Conservation (phyloP, 2,797 vertebrate species). For the Falco berigora region DNA sequence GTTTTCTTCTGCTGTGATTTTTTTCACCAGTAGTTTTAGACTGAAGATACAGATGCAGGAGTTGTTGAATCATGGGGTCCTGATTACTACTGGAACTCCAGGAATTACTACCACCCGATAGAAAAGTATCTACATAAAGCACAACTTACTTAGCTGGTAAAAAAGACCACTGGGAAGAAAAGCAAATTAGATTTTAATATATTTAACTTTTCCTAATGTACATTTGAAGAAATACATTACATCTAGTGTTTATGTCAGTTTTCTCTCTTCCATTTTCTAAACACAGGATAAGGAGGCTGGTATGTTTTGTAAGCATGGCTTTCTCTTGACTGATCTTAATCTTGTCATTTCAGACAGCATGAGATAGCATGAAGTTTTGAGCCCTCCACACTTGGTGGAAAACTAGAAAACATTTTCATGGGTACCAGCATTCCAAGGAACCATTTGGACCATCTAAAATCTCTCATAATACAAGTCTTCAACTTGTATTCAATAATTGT, state of each 20-base stretch:
- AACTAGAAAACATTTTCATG: not conserved
- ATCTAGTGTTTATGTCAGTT: not conserved
- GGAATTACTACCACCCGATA: not conserved
- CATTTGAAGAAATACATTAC: not conserved
- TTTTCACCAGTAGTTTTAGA: not conserved
- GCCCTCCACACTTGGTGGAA: not conserved
- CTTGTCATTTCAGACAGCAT: not conserved
- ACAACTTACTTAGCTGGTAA: not conserved
- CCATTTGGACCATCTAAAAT: not conserved
- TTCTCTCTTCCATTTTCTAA: not conserved
- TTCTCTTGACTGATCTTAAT: not conserved
- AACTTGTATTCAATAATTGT: not conserved
- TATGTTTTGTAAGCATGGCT: not conserved
- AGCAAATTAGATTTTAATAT: not conserved
- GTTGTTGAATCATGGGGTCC: not conserved
- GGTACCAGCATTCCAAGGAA: not conserved
- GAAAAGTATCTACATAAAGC: not conserved
- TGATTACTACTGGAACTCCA: not conserved
- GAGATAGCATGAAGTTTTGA: not conserved
- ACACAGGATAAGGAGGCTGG: not conserved
- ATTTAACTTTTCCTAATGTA: not conserved
- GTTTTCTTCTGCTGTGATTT: not conserved
- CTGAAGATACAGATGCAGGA: not conserved
- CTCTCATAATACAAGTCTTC: not conserved
- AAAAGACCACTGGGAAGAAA: not conserved